phyloP scores from a whole-genome alignment of 2,888 invertebrate genomes.

The Buathra laborator region DNA sequence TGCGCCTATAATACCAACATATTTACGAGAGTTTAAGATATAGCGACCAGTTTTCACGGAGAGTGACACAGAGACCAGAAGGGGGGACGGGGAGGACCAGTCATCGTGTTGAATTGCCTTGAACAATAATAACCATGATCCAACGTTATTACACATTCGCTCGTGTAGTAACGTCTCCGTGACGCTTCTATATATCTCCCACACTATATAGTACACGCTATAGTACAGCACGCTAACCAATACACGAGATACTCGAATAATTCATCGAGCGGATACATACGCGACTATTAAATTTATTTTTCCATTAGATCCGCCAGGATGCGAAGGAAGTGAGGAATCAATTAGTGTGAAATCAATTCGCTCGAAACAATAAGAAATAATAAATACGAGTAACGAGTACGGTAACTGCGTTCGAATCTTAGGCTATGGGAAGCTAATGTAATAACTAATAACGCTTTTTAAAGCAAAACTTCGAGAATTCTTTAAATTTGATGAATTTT shows the following conservation, averaged over 20 bases:
- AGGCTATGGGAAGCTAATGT: background rate
- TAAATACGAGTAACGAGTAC: background rate
- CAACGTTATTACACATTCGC: constrained; percentile 70
- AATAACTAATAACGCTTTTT: background rate
- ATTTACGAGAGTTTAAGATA: constrained; percentile 55
- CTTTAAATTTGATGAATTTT: no score
- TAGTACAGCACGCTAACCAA: constrained; percentile 3
- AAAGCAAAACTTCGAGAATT: no score
- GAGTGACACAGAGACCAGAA: constrained; percentile 6
- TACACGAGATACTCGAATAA: constrained; percentile 46
- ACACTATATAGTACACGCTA: background rate
- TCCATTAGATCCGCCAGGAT: constrained; percentile 21
- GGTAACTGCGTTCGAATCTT: background rate
- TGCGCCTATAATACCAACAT: constrained; percentile 28
- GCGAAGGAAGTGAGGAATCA: background rate
- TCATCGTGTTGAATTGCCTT: constrained; percentile 69
- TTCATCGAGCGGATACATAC: constrained; percentile 42
- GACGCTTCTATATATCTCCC: constrained; percentile 41
- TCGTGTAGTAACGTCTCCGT: constrained; percentile 62
- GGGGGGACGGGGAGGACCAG: constrained; percentile 19
- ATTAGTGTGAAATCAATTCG: background rate
- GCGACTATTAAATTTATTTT: constrained; percentile 36
- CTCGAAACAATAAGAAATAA: background rate
- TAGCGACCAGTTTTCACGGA: constrained; percentile 30
- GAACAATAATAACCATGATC: constrained; percentile 72